phyloP scores from a whole-genome alignment of 2,888 invertebrate genomes.

The Tortricodes alternella region DNA sequence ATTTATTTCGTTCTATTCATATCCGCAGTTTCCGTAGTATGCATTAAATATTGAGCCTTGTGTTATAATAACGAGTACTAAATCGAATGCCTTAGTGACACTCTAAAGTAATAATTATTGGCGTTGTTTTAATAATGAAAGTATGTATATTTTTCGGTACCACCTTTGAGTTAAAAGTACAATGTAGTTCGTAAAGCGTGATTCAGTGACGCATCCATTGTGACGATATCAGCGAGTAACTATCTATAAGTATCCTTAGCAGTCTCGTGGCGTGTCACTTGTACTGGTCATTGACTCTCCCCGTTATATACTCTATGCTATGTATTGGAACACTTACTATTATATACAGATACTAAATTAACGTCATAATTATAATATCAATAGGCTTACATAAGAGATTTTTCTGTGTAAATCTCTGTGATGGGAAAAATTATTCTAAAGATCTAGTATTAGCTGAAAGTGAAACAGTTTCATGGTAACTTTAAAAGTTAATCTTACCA shows the following conservation, averaged over 20 bases:
- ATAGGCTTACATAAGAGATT: conserved; percentile 70
- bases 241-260: conserved; percentile 67
- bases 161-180: conserved; percentile 82
- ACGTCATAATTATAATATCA: conserved; percentile 72
- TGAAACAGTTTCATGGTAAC: conserved; percentile 65
- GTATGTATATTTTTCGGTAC: conserved; percentile 78
- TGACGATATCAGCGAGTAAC: conserved; percentile 70
- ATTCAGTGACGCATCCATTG: conserved; percentile 72
- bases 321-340: conserved; percentile 71
- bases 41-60: conserved; percentile 69
- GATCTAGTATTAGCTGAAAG: conserved; percentile 76
- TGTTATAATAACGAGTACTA: conserved; percentile 68
- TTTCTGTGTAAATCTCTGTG: conserved; percentile 80
- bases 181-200: conserved; percentile 75
- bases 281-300: conserved; percentile 66
- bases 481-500: conserved; percentile 80
- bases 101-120: conserved; percentile 70
- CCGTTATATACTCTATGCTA: conserved; percentile 47
- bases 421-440: conserved; percentile 79
- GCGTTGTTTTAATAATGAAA: conserved; percentile 65
- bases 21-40: conserved; percentile 69
- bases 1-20: conserved; percentile 75
- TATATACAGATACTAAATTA: conserved; percentile 71
- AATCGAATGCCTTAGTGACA: conserved; percentile 69
- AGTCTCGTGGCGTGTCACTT: conserved; percentile 76